Evolutionary conservation across 1,140 invertebrate genomes (phyloP).

Genomic region (Drosophila novamexicana): DNA sequence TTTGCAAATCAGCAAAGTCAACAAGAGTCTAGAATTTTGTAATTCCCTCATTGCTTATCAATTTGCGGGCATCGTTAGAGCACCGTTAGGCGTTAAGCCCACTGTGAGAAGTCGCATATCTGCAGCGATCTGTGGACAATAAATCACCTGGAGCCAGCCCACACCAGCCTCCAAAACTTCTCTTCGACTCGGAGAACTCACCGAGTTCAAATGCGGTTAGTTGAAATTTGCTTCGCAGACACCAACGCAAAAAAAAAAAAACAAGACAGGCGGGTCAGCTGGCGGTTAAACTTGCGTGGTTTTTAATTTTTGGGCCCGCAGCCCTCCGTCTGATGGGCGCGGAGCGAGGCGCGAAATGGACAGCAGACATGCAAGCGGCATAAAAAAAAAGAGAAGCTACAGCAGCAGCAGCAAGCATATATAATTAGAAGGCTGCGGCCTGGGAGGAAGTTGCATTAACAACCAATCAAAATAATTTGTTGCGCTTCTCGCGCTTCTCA

Average conservation of each 20-base stretch:
- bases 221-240: conserved; percentile 46
- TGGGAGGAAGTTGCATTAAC: conserved; percentile 67
- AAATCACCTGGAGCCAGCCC: conserved; percentile 62
- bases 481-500: conserved; percentile 33
- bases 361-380: conserved; percentile 63
- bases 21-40: conserved; percentile 34
- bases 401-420: conserved; percentile 40
- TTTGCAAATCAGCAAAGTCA: conserved; percentile 73
- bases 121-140: conserved; percentile 37
- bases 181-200: conserved; percentile 36
- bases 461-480: conserved; percentile 43
- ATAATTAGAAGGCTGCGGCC: conserved; percentile 69
- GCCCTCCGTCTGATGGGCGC: conserved; percentile 20
- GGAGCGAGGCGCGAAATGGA: conserved; percentile 40
- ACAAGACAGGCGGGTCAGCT: conserved; percentile 27
- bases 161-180: conserved; percentile 40
- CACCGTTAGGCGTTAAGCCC: conserved; percentile 70
- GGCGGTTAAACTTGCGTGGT: conserved; percentile 47
- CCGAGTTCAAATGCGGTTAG: conserved; percentile 59
- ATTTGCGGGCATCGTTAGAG: conserved; percentile 48
- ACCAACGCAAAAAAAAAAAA: conserved; percentile 36
- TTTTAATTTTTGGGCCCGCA: conserved; percentile 51
- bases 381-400: conserved; percentile 1
- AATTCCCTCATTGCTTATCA: conserved; percentile 58
- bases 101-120: conserved; percentile 17